Conservation (phyloP, 1,140 invertebrate genomes). For the Ceratina calcarata region DNA sequence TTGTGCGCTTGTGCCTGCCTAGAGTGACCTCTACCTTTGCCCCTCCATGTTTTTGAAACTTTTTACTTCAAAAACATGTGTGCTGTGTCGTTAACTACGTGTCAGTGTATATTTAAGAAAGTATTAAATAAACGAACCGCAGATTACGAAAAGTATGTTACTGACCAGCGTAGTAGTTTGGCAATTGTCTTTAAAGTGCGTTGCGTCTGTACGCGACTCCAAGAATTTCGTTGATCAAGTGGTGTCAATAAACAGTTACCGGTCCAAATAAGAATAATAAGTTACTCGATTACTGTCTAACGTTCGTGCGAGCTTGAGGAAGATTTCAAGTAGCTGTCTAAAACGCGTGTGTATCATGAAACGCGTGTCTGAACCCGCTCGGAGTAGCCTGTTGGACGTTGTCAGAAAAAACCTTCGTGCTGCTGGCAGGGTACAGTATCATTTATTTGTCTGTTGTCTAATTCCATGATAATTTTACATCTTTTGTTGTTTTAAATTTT, state of each 20-base stretch:
- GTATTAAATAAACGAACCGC: no score
- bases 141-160: no score
- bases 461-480: background rate
- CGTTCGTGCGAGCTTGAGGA: background rate
- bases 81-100: no score
- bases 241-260: background rate
- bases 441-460: background rate
- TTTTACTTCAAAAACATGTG: no score
- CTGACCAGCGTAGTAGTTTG: constrained; percentile 14
- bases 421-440: background rate
- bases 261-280: background rate
- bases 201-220: background rate
- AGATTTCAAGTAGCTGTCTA: no score
- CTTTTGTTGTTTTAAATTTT: no score
- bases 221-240: background rate
- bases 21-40: no score
- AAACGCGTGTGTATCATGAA: constrained; percentile 6
- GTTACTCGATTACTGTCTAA: background rate
- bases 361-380: constrained; percentile 41
- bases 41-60: no score
- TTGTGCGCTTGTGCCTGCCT: no score
- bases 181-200: background rate
- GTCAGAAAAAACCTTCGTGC: constrained; percentile 55
- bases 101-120: no score
- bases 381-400: constrained; percentile 60